Percentiles rank a stretch among this genome's conserved stretches.
phyloP scores from a whole-genome alignment of 2,113 vertebrate species.

The Dromaius novaehollandiae region DNA sequence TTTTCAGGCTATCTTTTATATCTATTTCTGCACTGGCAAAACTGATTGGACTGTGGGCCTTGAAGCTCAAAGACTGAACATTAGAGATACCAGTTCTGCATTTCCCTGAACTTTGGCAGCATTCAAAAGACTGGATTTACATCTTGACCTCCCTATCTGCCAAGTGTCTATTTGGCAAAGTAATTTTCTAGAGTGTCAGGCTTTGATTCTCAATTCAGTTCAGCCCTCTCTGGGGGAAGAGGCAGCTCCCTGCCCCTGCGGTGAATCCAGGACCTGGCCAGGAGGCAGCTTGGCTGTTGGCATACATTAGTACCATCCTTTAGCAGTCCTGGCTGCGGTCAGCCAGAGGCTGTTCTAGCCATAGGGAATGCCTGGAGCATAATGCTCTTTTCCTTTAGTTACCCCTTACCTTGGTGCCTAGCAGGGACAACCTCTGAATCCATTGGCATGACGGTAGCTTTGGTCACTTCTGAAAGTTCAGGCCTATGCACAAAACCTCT shows the following conservation, averaged over 20 bases:
- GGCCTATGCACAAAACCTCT: not conserved
- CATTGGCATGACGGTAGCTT: not conserved
- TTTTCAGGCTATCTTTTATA: not conserved
- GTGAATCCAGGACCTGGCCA: not conserved
- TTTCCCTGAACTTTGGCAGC: not conserved
- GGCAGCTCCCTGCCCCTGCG: not conserved
- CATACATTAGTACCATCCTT: not conserved
- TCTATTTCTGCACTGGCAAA: not conserved
- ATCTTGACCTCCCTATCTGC: not conserved
- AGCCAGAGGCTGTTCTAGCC: not conserved
- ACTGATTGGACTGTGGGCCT: not conserved
- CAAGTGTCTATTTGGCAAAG: not conserved
- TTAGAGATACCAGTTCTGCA: not conserved
- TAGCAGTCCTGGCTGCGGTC: not conserved
- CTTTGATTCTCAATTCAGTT: not conserved
- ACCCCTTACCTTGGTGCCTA: not conserved
- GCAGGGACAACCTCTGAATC: not conserved
- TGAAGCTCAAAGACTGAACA: not conserved
- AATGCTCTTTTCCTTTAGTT: not conserved
- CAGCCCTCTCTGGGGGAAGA: accelerated
- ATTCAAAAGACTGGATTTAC: not conserved
- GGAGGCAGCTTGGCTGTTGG: not conserved
- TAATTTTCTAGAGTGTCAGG: accelerated
- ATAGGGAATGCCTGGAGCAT: not conserved
- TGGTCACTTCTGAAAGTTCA: not conserved